Conservation (phyloP, 2,888 invertebrate genomes). For the Eristalis pertinax region DNA sequence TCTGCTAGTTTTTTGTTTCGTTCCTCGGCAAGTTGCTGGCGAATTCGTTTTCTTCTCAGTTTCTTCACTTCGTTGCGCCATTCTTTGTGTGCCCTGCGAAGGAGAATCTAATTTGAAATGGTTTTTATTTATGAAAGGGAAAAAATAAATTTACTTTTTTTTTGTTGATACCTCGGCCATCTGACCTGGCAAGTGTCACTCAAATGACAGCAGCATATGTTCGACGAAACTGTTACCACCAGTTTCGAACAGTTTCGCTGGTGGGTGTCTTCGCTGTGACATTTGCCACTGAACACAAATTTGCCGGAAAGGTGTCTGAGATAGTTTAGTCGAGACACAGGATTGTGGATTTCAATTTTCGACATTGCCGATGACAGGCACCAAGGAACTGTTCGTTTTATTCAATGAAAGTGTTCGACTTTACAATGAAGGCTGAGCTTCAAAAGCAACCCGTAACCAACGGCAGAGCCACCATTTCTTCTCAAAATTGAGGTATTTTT, state of each 20-base stretch:
- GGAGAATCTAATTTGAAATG: neutral
- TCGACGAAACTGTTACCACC: neutral
- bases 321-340: neutral
- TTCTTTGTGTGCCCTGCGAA: constrained; percentile 79
- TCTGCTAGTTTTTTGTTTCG: constrained; percentile 82
- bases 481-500: no score
- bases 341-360: no score
- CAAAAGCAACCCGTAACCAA: no score
- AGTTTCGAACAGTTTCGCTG: neutral
- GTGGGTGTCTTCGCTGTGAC: neutral
- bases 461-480: no score
- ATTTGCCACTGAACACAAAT: neutral
- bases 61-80: constrained; percentile 90
- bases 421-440: no score
- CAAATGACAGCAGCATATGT: neutral
- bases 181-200: neutral
- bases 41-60: constrained; percentile 86
- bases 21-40: constrained; percentile 84
- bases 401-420: no score
- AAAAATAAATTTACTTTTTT: neutral
- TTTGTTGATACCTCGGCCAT: neutral
- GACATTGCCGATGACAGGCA: neutral
- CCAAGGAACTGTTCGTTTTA: neutral
- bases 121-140: neutral
- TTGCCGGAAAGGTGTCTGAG: neutral